phyloP scores from a whole-genome alignment of 2,888 invertebrate genomes.

The Philhelius pedissequus region DNA sequence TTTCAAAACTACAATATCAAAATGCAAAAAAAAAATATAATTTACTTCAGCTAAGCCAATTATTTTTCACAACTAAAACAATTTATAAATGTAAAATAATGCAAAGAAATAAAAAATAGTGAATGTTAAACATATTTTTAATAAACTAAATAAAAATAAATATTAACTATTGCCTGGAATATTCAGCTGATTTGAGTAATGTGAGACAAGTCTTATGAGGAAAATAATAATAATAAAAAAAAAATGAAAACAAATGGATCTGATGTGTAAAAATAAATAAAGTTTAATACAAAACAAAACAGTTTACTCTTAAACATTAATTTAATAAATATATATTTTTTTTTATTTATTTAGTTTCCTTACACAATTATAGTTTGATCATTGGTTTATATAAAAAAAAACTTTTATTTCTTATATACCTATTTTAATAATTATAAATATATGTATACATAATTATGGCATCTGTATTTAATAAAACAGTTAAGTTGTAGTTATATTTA shows the following conservation, averaged over 20 bases:
- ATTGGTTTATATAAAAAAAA: slow-evolving; percentile 13
- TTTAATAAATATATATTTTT: slow-evolving; percentile 37
- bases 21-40: slow-evolving; percentile 30
- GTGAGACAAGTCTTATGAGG: slow-evolving; percentile 2
- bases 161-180: slow-evolving; percentile 16
- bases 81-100: slow-evolving; percentile 31
- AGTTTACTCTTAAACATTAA: slow-evolving; percentile 41
- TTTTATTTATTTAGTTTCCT: slow-evolving; percentile 15
- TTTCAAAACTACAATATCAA: slow-evolving; percentile 39
- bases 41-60: slow-evolving; percentile 39
- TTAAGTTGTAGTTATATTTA: neutral
- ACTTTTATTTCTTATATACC: slow-evolving; percentile 35
- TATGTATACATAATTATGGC: slow-evolving; percentile 41
- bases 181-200: slow-evolving; percentile 57
- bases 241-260: slow-evolving; percentile 32
- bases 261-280: slow-evolving; percentile 27
- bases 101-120: neutral
- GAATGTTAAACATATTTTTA: slow-evolving; percentile 17
- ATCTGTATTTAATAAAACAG: slow-evolving; percentile 21
- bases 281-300: slow-evolving; percentile 17
- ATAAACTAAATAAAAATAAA: neutral
- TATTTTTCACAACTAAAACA: slow-evolving; percentile 62
- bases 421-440: neutral
- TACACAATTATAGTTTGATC: slow-evolving; percentile 37
- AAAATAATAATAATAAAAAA: neutral